Evolutionary conservation across 2,113 vertebrate genomes (phyloP), one percentile per base, ranked within the genome.

Genomic region (Loxodonta africana): DNA sequence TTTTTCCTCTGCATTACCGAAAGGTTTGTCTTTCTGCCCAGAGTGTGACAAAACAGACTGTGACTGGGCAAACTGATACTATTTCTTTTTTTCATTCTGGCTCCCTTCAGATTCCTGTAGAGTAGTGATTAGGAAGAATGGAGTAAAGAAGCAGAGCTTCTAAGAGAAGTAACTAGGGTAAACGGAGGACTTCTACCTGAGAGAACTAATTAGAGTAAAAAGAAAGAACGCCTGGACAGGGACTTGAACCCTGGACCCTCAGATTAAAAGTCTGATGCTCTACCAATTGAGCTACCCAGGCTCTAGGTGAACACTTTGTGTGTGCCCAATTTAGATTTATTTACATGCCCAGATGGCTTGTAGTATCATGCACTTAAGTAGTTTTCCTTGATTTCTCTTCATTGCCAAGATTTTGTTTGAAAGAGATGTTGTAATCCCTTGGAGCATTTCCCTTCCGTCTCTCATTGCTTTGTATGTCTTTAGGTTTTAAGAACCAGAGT

Each of bases 161-260:
- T 57, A 57, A 57, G 53, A 57, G 53, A 12, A 57, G 15, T 57
- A 57, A 57, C 11, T 57, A 57, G 53, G 15, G 53, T 12, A 57
- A 57, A 57, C 15, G 15, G 15, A 57, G 10, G 48, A 1, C 48
- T 48, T 48, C 48, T 48, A 5, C 48, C 48, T 48, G 10, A 48
- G 7, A 48, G 48, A 48, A 48, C 48, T 48, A 48, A 48, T 48
- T 48, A 57, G 53, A 57, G 53, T 17, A 57, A 57, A 57, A 15
- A 14, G 12, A 57, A 57, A 57, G 11, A 57, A 44, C 5, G 15
- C 67, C 67, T 33, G 30, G n/a, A 99, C 98, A 99, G 99, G 99
- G 99, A 99, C 99, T 99, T 99, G 99, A 99, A 99, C 99, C 99
- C 98, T 99, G 98, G 98, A 99, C 99, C 48, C 48, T 48, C 48